These are phyloP conservation scores for Pygocentrus nattereri DNA, from an alignment of 2,797 vertebrate species.

Conservation along the genomic window DNA sequence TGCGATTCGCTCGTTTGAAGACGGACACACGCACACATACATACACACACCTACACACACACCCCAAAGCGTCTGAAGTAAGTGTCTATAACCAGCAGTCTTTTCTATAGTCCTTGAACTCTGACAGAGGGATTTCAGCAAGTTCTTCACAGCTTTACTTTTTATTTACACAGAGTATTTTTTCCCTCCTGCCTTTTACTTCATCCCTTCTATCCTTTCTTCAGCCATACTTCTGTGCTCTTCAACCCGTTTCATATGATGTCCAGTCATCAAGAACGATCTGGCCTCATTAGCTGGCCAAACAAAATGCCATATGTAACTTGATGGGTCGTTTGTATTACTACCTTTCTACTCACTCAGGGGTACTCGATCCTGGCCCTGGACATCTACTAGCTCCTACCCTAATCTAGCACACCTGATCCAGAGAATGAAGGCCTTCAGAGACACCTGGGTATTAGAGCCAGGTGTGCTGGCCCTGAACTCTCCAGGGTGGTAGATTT, in stretches of 20 bases:
- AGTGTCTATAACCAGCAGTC: constrained; percentile 16
- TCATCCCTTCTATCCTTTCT: background rate
- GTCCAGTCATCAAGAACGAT: background rate
- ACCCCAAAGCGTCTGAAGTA: constrained; percentile 36
- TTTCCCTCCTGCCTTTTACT: background rate
- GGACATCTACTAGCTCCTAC: no score
- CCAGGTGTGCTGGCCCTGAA: no score
- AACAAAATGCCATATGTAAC: no score
- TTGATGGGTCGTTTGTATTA: no score
- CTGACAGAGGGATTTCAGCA: constrained; percentile 13
- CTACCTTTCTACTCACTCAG: no score
- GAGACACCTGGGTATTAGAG: no score
- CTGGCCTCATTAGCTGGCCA: no score
- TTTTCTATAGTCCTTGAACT: constrained; percentile 38
- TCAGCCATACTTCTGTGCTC: background rate
- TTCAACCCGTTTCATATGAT: background rate
- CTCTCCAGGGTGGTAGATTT: no score
- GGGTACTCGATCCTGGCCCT: no score
- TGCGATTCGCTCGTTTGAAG: background rate
- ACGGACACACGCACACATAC: background rate
- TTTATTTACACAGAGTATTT: background rate
- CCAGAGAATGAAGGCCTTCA: no score
- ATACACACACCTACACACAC: background rate
- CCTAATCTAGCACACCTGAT: no score
- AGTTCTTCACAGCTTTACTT: constrained; percentile 20